Conservation (phyloP, 1,140 invertebrate genomes). For the Brachystomella parvula region DNA sequence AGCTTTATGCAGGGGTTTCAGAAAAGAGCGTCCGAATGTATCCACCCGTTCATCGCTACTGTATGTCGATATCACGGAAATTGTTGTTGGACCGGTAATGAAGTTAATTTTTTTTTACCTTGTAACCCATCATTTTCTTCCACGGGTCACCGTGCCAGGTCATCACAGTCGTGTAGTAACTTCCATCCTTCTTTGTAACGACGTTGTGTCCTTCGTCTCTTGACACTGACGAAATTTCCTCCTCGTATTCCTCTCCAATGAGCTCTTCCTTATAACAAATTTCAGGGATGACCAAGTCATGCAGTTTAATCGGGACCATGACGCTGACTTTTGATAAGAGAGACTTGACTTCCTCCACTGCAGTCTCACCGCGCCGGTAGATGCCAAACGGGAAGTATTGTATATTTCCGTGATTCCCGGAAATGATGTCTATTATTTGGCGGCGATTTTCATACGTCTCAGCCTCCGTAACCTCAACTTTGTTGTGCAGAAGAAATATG, state of each 20-base stretch:
- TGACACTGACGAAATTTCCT: neutral
- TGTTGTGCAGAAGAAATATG: constrained; percentile 13
- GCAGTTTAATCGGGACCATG: neutral
- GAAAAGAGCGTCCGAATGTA: no score
- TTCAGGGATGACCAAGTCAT: neutral
- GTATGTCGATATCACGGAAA: no score
- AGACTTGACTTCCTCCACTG: neutral
- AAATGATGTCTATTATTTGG: neutral
- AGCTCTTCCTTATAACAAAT: neutral
- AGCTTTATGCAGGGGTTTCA: no score
- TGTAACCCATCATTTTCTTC: no score
- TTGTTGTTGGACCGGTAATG: no score
- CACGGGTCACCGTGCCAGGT: no score
- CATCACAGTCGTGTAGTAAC: no score
- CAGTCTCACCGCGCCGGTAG: neutral
- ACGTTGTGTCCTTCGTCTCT: constrained; percentile 6
- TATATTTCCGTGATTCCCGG: neutral
- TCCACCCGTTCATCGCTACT: no score
- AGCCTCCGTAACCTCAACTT: constrained; percentile 3
- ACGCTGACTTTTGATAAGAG: neutral
- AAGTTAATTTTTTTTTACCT: no score
- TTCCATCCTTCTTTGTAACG: neutral
- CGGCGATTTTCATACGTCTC: neutral
- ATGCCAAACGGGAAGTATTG: neutral
- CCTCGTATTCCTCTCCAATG: neutral